Base-by-base conservation (phyloP, 2,113 vertebrate genomes). In the Spizaetus ornatus region DNA sequence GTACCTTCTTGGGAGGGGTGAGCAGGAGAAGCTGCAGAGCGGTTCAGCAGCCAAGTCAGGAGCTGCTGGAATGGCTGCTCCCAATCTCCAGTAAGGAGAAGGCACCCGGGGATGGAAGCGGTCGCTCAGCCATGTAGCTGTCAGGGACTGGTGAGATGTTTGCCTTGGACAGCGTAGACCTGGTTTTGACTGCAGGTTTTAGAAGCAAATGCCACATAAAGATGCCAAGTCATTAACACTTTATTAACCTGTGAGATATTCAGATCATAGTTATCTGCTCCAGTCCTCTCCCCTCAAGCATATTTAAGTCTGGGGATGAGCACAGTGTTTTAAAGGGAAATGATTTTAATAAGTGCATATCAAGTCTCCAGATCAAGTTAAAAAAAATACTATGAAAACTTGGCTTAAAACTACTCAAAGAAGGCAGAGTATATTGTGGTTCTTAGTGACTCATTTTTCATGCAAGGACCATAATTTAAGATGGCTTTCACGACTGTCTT, bases 361-460 rank as follows among this genome's bases (percentile, higher is more conserved):
- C n/a, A 71, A 73, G 53, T 72, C 16, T 55, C 26, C n/a, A 43
- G 45, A 48, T 71, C 22, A 86, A 94, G 63, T 74, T 38, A 48
- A 59, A 70, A 71, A 81, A 40, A 36, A 29, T 21, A 58, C 36
- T 52, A 58, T 19, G 38, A 93, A 67, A 94, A 65, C 29, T 88
- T 59, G 52, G 26, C 82, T 95, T 76, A 43, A 76, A 96, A 52
- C 56, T 36, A 23, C 47, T 74, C 32, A 90, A 38, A 85, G 87
- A 67, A 74, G 13, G 65, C 52, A 52, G 55, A 85, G 38, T 22
- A 55, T 69, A 27, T 47, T 90, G 78, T 63, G 65, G 70, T 34
- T 94, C 70, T 80, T 74, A 62, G 45, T 72, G 85, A 94, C 32
- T 94, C 95, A 87, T 92, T 94, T 85, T 93, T 94, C 88, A 94